Evolutionary conservation across 2,888 invertebrate species (phyloP), one percentile per base, ranked within the genome.

Genomic region (Andrena minutula): DNA sequence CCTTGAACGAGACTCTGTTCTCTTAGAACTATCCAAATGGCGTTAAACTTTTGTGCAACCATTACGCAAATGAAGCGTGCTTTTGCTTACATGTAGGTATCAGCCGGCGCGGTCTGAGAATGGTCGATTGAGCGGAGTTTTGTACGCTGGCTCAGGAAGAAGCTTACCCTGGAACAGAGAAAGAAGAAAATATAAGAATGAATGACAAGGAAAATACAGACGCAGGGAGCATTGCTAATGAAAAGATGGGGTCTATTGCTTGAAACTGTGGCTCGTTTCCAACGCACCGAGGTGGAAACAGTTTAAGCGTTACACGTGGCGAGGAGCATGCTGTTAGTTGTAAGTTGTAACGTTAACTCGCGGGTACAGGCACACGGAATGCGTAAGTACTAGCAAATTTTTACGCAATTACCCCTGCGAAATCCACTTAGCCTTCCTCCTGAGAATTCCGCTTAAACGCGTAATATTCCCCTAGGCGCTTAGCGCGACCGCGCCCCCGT

Each of bases 131-230:
- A 6, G 10, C 12, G 35, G 26, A 35, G 30, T 20, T 30, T 60
- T 32, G 23, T 12, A 26, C 26, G 10, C 10, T 5, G 6, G 12
- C 12, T 8, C 5, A 28, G 30, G 28, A 26, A 6, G 23, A 10
- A 16, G 35, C 75, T 80, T 80, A 83, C 84, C 75, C 84, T 84
- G 83, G 1, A 83, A 84, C 84, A 84, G 12, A 71, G 51, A 26
- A 23, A 12, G 4, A 30, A 5, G 23, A 3, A 8, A 28, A 70
- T 16, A 60, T 8, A 28, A 35, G 51, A 61, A 49, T 58, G 23
- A 23, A 35, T 70, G 30, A 30, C 7, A 35, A 23, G 8, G n/a
- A 8, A 6, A 56, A 61, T 69, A 26, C 23, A n/a, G 7, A 16
- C 7, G 3, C 7, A 20, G 1, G 32, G 30, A 60, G 49, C 41